Evolutionary conservation across 53 echinoderm and acorn worm genomes (phyloP).

Genomic region (Paracentrotus lividus): DNA sequence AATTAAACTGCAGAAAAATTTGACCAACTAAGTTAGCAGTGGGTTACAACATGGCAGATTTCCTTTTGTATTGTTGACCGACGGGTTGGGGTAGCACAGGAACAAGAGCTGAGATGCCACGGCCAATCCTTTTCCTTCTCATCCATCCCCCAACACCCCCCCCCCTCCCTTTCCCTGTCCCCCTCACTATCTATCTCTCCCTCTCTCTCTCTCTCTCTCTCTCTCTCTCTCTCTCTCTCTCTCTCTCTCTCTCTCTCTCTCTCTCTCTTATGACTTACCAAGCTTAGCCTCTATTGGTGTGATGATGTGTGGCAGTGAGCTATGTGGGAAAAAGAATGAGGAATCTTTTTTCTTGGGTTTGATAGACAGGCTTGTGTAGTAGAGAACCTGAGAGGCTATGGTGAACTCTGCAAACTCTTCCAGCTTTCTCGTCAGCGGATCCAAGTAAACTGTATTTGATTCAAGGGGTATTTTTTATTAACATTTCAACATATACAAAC

Average conservation of each 20-base stretch:
- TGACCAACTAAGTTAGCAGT: too few relatives aligned
- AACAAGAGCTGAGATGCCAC: too few relatives aligned
- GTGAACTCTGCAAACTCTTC: constrained; percentile 90
- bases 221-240: neutral
- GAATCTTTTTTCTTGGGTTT: constrained; percentile 79
- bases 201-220: neutral
- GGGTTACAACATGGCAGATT: too few relatives aligned
- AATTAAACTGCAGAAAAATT: too few relatives aligned
- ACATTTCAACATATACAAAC: too few relatives aligned
- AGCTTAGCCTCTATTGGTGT: constrained; percentile 95
- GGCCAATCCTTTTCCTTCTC: too few relatives aligned
- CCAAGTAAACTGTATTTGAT: constrained; percentile 78
- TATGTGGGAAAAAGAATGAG: constrained; percentile 75
- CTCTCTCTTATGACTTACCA: constrained; percentile 70
- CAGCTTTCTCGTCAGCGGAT: constrained; percentile 85
- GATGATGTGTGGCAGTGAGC: constrained; percentile 84
- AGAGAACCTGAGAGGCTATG: constrained; percentile 91
- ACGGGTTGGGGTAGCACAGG: too few relatives aligned
- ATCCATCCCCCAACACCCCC: too few relatives aligned
- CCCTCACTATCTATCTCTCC: neutral
- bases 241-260: neutral
- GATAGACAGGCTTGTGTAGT: constrained; percentile 89
- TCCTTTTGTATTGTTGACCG: too few relatives aligned
- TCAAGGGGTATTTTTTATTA: neutral
- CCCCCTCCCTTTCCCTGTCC: neutral